Base-by-base conservation (phyloP, 2,113 vertebrate genomes). In the Cyprinodon tularosa region DNA sequence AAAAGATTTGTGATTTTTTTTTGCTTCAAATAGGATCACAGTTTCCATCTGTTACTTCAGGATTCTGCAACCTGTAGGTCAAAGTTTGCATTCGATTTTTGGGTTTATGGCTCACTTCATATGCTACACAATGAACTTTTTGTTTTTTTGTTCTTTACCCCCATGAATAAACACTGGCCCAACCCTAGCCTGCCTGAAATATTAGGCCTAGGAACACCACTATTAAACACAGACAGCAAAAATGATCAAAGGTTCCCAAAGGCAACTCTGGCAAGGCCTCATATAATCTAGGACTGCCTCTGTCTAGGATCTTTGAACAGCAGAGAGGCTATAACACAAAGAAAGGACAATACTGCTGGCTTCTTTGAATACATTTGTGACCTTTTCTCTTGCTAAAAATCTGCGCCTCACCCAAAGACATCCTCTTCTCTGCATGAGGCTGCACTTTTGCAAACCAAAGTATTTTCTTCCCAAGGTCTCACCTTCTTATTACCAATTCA, bases 351-450 rank as follows among this genome's bases (percentile, higher is more conserved):
- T 62, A 4, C 40, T 44, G 71, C 71, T 68, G 77, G 57, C 68
- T 77, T 53, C 63, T 68, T 57, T 12, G 13, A 61, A 72, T 61
- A 66, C 50, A 14, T 71, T 36, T 79, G 22, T 39, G 70, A 77
- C 71, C 78, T 83, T 68, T 76, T 69, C 17, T 57, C 4, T 4
- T 71, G 39, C 36, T 72, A 42, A 39, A 29, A 64, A 15, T 64
- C 39, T 79, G 50, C 77, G 20, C 67, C 50, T 77, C 14, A 71
- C 64, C 67, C 53, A 72, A 72, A 75, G 76, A 73, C 74, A 62
- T 79, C 78, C 40, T 10, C 62, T 37, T 78, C 84, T 82, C 78
- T 77, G 80, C 85, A 22, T 85, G 86, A 87, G 65, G 70, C 84
- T 71, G 85, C 83, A 72, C 72, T 84, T 75, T 44, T 85, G 77